Conservation (phyloP, 2,113 vertebrate genomes). For the Cercopithecus mona region DNA sequence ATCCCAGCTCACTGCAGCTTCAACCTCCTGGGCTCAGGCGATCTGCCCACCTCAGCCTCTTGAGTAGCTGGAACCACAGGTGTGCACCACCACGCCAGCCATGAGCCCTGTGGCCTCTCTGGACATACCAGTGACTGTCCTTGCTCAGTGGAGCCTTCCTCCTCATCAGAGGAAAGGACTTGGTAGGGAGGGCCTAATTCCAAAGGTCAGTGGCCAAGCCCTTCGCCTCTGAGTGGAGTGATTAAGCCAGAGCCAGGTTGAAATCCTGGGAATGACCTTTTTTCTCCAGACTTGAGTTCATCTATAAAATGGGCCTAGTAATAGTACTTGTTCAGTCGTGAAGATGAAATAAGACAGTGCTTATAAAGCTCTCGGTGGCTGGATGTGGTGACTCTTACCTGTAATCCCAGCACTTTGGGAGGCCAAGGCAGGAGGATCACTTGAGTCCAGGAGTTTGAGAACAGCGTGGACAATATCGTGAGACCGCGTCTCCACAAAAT, state of each 20-base stretch:
- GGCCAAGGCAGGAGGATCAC: too few species aligned
- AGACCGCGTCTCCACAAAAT: neutral
- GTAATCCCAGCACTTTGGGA: too few species aligned
- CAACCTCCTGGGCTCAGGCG: too few species aligned
- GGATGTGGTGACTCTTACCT: too few species aligned
- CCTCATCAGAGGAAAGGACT: too few species aligned
- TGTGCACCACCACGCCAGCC: too few species aligned
- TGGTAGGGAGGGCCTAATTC: neutral
- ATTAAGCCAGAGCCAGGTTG: neutral
- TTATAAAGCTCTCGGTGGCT: neutral
- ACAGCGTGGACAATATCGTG: neutral
- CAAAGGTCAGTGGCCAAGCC: neutral
- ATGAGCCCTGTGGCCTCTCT: neutral
- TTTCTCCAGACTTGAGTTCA: neutral
- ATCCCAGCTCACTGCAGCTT: too few species aligned
- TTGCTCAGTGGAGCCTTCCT: neutral
- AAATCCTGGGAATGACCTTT: neutral
- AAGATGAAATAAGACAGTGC: neutral
- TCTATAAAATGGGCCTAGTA: conserved; percentile 17
- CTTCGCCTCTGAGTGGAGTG: neutral
- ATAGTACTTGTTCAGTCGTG: neutral
- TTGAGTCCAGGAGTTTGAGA: neutral
- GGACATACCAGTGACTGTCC: neutral
- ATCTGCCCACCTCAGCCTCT: too few species aligned
- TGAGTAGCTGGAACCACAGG: too few species aligned